Evolutionary conservation across 2,888 invertebrate genomes (phyloP).

Genomic region (Amblyjoppa proteus): DNA sequence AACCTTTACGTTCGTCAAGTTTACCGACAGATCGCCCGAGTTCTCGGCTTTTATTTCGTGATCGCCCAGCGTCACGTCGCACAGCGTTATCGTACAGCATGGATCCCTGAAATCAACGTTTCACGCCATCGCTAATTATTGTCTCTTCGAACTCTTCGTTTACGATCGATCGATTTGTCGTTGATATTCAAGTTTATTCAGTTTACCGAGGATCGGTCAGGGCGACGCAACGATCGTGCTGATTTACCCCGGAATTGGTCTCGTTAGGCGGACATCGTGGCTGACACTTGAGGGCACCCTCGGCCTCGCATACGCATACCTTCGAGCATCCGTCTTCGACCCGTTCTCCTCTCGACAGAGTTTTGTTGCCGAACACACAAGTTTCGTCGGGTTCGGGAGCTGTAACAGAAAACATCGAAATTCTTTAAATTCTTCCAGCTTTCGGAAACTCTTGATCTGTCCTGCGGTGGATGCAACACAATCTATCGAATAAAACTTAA

Average conservation of each 20-base stretch:
- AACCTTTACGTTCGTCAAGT: slow-evolving; percentile 82
- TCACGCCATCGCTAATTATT: not conserved
- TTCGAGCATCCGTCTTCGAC: slow-evolving; percentile 93
- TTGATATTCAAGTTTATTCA: not conserved
- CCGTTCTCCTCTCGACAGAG: slow-evolving; percentile 90
- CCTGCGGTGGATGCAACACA: not conserved
- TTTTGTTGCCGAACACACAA: slow-evolving; percentile 89
- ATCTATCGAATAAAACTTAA: not conserved
- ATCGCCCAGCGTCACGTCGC: slow-evolving; percentile 93
- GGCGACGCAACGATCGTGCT: slow-evolving; percentile 92
- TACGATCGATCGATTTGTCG: not conserved
- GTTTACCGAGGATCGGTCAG: slow-evolving; percentile 89
- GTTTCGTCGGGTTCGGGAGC: slow-evolving; percentile 85
- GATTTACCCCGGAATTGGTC: slow-evolving; percentile 78
- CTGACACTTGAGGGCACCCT: slow-evolving; percentile 90
- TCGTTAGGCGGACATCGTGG: slow-evolving; percentile 87
- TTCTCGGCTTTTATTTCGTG: slow-evolving; percentile 87
- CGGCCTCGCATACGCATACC: slow-evolving; percentile 91
- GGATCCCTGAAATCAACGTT: slow-evolving; percentile 87
- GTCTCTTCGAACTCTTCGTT: not conserved
- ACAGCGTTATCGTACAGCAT: slow-evolving; percentile 94
- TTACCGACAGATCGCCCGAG: slow-evolving; percentile 80
- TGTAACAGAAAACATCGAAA: slow-evolving; percentile 42
- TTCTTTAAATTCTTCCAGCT: not conserved
- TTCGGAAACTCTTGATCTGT: not conserved